Conservation (phyloP, 2,888 invertebrate species). For the Xestia rhomboidea region DNA sequence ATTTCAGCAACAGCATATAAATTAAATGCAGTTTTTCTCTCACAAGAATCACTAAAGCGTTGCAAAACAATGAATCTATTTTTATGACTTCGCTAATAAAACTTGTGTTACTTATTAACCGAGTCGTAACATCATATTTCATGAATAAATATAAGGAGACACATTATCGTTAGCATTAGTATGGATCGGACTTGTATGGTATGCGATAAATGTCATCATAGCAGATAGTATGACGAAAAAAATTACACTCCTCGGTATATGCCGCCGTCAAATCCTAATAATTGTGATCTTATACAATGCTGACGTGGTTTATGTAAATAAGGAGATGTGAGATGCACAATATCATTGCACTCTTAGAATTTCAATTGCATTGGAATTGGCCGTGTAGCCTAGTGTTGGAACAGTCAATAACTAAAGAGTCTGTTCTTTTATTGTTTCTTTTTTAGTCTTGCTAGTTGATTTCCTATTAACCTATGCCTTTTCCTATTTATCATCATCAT, state of each 20-base stretch:
- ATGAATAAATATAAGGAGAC: constrained; percentile 32
- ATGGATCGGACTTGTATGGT: constrained; percentile 8
- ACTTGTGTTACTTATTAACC: constrained; percentile 7
- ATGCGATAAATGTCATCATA: constrained; percentile 13
- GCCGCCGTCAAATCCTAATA: too few species aligned
- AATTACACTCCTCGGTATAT: too few species aligned
- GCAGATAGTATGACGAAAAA: not conserved
- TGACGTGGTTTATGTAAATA: too few species aligned
- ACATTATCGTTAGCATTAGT: constrained; percentile 1
- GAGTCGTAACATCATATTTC: constrained; percentile 17
- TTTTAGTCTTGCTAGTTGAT: not conserved
- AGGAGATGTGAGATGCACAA: too few species aligned
- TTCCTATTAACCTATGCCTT: not conserved
- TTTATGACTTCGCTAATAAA: constrained; percentile 23
- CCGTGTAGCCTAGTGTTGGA: too few species aligned
- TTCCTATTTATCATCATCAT: not conserved
- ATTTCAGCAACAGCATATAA: not conserved
- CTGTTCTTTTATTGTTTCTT: too few species aligned
- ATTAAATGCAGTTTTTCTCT: constrained; percentile 36
- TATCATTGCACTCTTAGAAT: too few species aligned
- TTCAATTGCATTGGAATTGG: too few species aligned
- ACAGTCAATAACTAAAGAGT: too few species aligned
- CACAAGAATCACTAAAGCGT: constrained; percentile 31
- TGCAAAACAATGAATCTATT: constrained; percentile 21
- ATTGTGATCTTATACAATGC: too few species aligned